Conservation (phyloP, 1,140 invertebrate species). For the Odontomachus brunneus region DNA sequence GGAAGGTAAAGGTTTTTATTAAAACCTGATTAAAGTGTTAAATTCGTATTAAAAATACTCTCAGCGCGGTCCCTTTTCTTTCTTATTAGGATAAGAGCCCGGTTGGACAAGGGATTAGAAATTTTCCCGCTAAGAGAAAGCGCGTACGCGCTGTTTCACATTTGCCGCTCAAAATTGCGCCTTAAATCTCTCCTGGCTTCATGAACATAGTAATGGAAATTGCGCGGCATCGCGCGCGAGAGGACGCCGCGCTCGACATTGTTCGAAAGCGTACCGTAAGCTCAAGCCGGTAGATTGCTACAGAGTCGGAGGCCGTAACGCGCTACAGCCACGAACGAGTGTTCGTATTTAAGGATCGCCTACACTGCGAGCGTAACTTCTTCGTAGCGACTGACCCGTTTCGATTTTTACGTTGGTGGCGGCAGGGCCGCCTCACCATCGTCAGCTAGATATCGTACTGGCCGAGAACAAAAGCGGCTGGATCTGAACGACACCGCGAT, state of each 20-base stretch:
- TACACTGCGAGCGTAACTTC: slow-evolving; percentile 26
- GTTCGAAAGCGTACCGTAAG: slow-evolving; percentile 6
- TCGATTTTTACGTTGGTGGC: slow-evolving; percentile 23
- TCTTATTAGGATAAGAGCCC: not conserved
- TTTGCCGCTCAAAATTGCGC: not conserved
- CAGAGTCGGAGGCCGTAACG: slow-evolving; percentile 1
- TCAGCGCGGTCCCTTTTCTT: not conserved
- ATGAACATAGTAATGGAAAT: slow-evolving; percentile 2
- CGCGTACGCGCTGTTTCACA: not conserved
- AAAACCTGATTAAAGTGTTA: not conserved
- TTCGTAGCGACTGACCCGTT: slow-evolving; percentile 14
- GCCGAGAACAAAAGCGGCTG: not conserved
- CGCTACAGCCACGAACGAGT: not conserved
- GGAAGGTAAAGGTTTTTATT: not conserved
- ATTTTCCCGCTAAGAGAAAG: not conserved
- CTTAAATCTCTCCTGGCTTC: not conserved
- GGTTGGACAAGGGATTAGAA: not conserved
- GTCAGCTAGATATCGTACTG: too few relatives aligned
- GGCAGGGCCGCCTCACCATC: slow-evolving; percentile 11
- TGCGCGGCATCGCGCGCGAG: not conserved
- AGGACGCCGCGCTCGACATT: slow-evolving; percentile 18
- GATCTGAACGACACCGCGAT: not conserved
- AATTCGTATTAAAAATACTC: not conserved
- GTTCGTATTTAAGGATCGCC: slow-evolving; percentile 42
- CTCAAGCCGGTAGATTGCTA: slow-evolving; percentile 32